These are phyloP conservation scores for Patiria pectinifera DNA, from an alignment of 53 echinoderm and acorn worm genomes.

Conservation along the genomic window DNA sequence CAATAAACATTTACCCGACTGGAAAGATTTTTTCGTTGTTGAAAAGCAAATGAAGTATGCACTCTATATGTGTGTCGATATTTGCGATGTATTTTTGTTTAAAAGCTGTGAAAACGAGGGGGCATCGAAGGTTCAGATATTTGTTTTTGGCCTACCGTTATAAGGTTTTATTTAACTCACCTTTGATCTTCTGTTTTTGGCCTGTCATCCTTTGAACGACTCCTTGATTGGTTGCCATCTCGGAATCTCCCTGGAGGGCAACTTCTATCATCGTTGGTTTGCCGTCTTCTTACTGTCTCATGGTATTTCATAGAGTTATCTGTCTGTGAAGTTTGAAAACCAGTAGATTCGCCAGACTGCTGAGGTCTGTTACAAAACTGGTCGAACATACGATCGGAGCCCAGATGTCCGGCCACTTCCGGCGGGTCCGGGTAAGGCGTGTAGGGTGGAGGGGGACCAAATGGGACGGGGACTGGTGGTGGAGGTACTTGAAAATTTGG, in stretches of 20 bases:
- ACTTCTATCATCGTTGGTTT: background rate
- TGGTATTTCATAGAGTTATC: background rate
- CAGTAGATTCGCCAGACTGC: background rate
- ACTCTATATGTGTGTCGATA: too few species aligned
- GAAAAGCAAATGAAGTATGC: too few species aligned
- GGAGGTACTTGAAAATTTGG: background rate
- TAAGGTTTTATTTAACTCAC: background rate
- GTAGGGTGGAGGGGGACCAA: background rate
- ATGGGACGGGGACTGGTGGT: background rate
- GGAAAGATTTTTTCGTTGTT: too few species aligned
- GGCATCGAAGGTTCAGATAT: too few species aligned
- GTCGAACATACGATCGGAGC: background rate
- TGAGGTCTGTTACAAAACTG: background rate
- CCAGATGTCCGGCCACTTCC: background rate
- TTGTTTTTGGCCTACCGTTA: background rate
- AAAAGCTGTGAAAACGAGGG: too few species aligned
- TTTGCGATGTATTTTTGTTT: too few species aligned
- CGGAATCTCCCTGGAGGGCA: background rate
- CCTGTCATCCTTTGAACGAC: background rate
- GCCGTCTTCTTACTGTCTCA: background rate
- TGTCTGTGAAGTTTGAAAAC: background rate
- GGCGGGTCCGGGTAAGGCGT: background rate
- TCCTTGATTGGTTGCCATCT: conserved; percentile 11
- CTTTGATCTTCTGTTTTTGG: background rate
- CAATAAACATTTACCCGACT: too few species aligned